Evolutionary conservation across 2,113 vertebrate species (phyloP).

Genomic region (Picathartes gymnocephalus): DNA sequence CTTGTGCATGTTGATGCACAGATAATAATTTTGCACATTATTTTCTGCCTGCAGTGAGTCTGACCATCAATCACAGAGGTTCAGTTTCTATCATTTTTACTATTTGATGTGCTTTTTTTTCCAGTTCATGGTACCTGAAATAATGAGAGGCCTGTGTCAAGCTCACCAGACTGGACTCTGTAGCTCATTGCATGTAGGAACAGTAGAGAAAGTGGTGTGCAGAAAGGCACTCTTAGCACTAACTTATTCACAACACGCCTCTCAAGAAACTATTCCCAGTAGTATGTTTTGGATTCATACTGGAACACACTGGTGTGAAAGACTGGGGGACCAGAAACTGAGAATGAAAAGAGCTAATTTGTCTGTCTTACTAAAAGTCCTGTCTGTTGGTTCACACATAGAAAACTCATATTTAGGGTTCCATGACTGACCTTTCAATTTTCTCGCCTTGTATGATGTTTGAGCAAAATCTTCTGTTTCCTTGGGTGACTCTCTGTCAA

Average conservation of each 20-base stretch:
- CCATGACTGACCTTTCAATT: background rate
- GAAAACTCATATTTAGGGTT: background rate
- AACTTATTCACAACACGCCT: background rate
- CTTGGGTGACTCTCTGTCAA: background rate
- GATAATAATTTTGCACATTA: background rate
- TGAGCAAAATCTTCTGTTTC: background rate
- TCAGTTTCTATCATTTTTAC: background rate
- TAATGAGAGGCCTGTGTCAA: background rate
- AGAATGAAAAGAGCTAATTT: background rate
- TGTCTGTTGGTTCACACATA: rapidly evolving
- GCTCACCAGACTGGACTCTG: background rate
- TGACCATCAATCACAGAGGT: background rate
- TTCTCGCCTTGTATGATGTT: background rate
- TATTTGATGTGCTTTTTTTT: background rate
- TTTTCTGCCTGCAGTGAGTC: background rate
- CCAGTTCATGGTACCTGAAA: background rate
- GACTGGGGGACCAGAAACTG: background rate
- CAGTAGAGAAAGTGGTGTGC: background rate
- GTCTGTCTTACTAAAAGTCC: background rate
- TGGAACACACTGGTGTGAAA: background rate
- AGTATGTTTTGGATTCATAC: background rate
- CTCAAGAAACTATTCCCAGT: background rate
- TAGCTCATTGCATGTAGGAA: background rate
- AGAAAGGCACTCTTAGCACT: background rate
- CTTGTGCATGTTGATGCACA: background rate